Conservation (phyloP, 2,888 invertebrate species). For the Netelia fuscicornis region DNA sequence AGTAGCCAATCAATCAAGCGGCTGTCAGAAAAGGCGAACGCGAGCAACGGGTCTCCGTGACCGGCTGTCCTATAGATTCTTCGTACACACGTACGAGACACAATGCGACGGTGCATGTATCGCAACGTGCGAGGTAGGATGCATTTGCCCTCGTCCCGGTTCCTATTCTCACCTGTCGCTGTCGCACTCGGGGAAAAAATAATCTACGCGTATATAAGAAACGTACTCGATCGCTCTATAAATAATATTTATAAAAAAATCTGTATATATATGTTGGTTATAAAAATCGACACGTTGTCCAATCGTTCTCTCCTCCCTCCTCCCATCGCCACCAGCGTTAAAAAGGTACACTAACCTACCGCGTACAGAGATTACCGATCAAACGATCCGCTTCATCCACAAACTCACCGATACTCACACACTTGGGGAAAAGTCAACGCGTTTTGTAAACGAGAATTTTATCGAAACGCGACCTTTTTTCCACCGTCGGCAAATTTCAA, state of each 20-base stretch:
- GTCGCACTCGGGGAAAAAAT: slow-evolving; percentile 69
- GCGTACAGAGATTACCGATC: slow-evolving; percentile 73
- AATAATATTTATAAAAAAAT: slow-evolving; percentile 4
- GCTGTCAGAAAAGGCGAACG: slow-evolving; percentile 72
- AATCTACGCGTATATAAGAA: not conserved
- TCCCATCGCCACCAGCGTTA: slow-evolving; percentile 11
- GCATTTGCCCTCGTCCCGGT: slow-evolving; percentile 33
- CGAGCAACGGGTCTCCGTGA: slow-evolving; percentile 52
- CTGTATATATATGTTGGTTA: slow-evolving; percentile 6
- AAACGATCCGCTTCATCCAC: slow-evolving; percentile 69
- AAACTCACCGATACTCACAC: slow-evolving; percentile 29
- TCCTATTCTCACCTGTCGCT: slow-evolving; percentile 75
- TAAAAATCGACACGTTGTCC: slow-evolving; percentile 46
- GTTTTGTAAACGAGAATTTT: slow-evolving; percentile 41
- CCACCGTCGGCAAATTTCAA: not conserved
- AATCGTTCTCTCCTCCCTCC: slow-evolving; percentile 1
- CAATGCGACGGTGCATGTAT: slow-evolving; percentile 22
- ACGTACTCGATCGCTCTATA: not conserved
- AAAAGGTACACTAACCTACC: slow-evolving; percentile 64
- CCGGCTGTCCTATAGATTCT: slow-evolving; percentile 46
- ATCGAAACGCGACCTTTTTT: slow-evolving; percentile 34
- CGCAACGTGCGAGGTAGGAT: slow-evolving; percentile 24
- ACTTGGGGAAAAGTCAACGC: slow-evolving; percentile 7
- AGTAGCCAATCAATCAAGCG: slow-evolving; percentile 76
- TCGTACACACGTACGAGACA: slow-evolving; percentile 17